These are phyloP conservation scores for Porites lobata DNA, from an alignment of 92 coral and sea anemone species.

Conservation along the genomic window DNA sequence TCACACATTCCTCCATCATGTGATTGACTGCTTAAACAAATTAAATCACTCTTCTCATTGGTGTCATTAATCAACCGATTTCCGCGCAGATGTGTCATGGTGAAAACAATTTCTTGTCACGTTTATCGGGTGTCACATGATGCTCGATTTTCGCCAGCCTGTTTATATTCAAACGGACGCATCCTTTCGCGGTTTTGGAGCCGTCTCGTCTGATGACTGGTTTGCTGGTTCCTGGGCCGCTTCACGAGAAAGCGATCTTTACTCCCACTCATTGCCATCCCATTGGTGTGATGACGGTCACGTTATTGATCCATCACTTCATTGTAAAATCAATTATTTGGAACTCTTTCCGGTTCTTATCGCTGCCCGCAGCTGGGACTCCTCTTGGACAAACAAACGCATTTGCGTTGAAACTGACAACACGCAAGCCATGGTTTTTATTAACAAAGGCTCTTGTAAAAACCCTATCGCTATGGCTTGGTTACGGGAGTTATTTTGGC, in stretches of 20 bases:
- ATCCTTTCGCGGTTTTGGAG: background rate
- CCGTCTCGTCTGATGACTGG: background rate
- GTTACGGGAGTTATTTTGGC: background rate
- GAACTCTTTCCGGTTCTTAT: too few species aligned
- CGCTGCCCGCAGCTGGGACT: background rate
- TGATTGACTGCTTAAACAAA: background rate
- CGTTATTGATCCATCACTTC: too few species aligned
- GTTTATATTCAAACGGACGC: background rate
- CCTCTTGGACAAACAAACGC: too few species aligned
- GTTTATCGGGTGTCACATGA: constrained; percentile 31
- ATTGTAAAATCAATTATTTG: too few species aligned
- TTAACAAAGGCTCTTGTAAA: background rate
- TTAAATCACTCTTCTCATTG: constrained; percentile 8
- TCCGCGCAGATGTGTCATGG: background rate
- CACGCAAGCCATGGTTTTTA: too few species aligned
- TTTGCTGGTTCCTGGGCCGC: background rate
- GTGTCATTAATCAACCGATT: background rate
- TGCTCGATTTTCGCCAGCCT: constrained; percentile 22
- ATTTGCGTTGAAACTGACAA: too few species aligned
- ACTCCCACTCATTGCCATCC: background rate
- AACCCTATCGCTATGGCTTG: background rate
- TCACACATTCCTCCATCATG: background rate
- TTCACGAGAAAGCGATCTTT: background rate
- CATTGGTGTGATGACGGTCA: background rate
- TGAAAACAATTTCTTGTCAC: constrained; percentile 21